Base-by-base conservation (phyloP, 2,888 invertebrate genomes). In the Catocala nupta region DNA sequence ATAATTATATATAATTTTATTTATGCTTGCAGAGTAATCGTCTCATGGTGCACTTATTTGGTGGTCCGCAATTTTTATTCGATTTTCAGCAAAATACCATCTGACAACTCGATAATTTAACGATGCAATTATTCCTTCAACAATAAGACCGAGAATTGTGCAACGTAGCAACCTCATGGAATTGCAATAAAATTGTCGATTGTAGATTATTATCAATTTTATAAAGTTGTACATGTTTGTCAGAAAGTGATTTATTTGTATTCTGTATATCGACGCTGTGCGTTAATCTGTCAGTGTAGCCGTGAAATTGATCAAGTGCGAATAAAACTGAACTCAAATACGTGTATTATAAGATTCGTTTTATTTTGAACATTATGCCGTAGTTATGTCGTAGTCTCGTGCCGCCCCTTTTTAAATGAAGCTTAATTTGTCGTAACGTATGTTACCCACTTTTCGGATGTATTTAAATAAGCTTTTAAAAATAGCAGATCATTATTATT, bases 1-100 rank as follows among this genome's bases (percentile, higher is more conserved):
- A 75, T 84, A 83, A 88, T 88, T 85, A 82, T 72, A 78, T 78
- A 71, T 84, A 85, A 85, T 87, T 82, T 85, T 82, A 84, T 86
- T 85, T 85, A 86, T 79, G 80, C 81, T 79, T 78, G 71, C 70
- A 53, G 80, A 78, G 79, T 84, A 83, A 84, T 82, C 78, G 74
- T 81, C 73, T 73, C 71, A 71, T 59, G 51, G 68, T 70, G 71
- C 70, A 81, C 85, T 81, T 88, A 81, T 88, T 85, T 78, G 90
- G 89, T 87, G 86, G 86, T 84, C 86, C 66, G 77, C 74, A 81
- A 85, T 85, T 84, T 86, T 81, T 76, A 78, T 78, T 73, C 77
- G 57, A 70, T 71, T 83, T 80, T 75, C 63, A 47, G 70, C 62
- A 59, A 77, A 78, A 78, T 67, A 69, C 70, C 63, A 63, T 74